Percentiles rank a stretch among this genome's conserved stretches.
Evolutionary conservation across 2,797 vertebrate species (phyloP).

Genomic region (Anableps anableps): DNA sequence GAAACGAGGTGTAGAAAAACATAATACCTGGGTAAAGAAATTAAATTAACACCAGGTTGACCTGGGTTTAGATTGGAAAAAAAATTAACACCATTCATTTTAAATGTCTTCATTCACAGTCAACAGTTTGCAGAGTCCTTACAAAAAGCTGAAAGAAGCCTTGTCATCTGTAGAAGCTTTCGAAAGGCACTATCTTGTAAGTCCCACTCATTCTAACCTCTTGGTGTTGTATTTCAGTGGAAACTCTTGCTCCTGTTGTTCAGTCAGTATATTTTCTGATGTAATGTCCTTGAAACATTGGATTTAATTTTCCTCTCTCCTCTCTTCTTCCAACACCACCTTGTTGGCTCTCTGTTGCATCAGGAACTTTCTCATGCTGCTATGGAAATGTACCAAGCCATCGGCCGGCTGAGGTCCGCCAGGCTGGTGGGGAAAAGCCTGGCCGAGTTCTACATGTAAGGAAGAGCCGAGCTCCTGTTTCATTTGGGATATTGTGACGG

Average conservation of each 20-base stretch:
- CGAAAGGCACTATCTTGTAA: conserved; percentile 97
- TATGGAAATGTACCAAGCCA: conserved; percentile 94
- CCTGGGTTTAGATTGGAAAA: not conserved
- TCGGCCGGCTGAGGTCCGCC: conserved; percentile 91
- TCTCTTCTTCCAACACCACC: not conserved
- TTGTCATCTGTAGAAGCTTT: conserved; percentile 96
- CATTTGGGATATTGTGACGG: not conserved
- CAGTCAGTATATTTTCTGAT: conserved; percentile 18
- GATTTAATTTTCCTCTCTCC: conserved; percentile 16
- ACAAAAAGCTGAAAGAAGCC: conserved; percentile 97
- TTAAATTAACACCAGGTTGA: not conserved
- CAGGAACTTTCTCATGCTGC: conserved; percentile 96
- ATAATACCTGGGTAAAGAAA: not conserved
- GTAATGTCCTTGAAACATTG: conserved; percentile 25
- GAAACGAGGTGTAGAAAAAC: not conserved
- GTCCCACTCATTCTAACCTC: conserved; percentile 40
- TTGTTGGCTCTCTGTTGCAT: conserved; percentile 33
- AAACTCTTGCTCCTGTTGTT: conserved; percentile 11
- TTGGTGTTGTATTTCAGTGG: conserved; percentile 14
- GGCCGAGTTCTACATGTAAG: conserved; percentile 98
- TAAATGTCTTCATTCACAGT: conserved; percentile 75
- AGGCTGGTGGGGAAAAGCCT: conserved; percentile 94
- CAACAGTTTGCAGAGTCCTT: conserved; percentile 93
- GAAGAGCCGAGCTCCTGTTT: conserved; percentile 7
- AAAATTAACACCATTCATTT: not conserved